Percentiles rank a stretch among this genome's conserved stretches.
phyloP scores from a whole-genome alignment of 2,888 invertebrate species.

The Eristalinus aeneus region DNA sequence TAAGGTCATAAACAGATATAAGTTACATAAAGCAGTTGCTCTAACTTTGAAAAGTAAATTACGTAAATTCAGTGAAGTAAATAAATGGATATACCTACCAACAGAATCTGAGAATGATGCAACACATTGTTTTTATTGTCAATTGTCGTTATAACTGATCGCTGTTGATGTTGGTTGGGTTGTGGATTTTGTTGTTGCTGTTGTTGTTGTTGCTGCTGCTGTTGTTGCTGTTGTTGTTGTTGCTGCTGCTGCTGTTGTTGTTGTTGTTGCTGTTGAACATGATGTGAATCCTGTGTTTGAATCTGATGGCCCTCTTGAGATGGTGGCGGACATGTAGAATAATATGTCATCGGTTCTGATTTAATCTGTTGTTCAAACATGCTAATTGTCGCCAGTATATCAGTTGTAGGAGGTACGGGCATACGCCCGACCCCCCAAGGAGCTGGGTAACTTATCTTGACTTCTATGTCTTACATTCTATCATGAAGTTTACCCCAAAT shows the following conservation, averaged over 20 bases:
- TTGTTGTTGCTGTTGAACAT: constrained; percentile 80
- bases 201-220: constrained; percentile 78
- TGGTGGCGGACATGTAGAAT: constrained; percentile 79
- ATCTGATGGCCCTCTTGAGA: constrained; percentile 73
- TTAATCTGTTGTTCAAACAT: constrained; percentile 88
- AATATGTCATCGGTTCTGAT: constrained; percentile 86
- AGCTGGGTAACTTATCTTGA: constrained; percentile 84
- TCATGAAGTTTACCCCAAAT: constrained; percentile 53
- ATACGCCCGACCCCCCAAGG: constrained; percentile 85
- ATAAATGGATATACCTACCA: constrained; percentile 61
- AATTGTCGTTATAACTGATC: constrained; percentile 76
- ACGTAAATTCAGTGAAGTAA: background rate
- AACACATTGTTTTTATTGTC: constrained; percentile 80
- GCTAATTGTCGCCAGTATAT: constrained; percentile 84
- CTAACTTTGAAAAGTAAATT: background rate
- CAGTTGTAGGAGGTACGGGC: constrained; percentile 84
- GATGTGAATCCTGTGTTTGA: constrained; percentile 77
- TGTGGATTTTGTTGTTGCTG: constrained; percentile 74
- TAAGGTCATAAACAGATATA: background rate
- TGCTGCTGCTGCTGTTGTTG: constrained; percentile 76
- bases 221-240: constrained; percentile 65
- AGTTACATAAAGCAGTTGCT: too few species aligned
- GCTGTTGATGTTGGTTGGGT: constrained; percentile 71
- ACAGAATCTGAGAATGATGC: constrained; percentile 73
- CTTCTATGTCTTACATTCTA: constrained; percentile 63